Evolutionary conservation across 2,113 vertebrate genomes (phyloP).

Genomic region (Xenotilapia flavipinnis): DNA sequence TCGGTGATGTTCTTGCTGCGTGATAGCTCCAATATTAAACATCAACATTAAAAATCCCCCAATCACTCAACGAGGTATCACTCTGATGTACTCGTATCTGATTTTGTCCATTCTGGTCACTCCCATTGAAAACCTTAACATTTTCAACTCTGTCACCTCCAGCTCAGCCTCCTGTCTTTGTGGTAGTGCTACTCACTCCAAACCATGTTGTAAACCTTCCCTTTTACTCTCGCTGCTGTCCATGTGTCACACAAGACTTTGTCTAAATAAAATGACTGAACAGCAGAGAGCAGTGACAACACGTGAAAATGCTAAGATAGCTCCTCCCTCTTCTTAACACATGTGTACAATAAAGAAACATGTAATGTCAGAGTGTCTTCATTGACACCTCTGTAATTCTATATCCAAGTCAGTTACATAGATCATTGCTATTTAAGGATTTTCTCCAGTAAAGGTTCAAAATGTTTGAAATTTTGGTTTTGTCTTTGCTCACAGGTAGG

Average conservation of each 20-base stretch:
- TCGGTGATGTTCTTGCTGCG: fast-evolving
- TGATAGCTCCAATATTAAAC: background rate
- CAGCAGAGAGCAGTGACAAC: background rate
- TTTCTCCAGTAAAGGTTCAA: background rate
- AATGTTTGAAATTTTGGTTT: background rate
- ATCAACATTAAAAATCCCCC: background rate
- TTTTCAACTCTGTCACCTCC: background rate
- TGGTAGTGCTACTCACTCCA: background rate
- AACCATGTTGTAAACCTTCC: background rate
- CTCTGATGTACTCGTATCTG: background rate
- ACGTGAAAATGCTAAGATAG: fast-evolving
- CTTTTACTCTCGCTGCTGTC: fast-evolving
- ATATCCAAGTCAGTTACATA: fast-evolving
- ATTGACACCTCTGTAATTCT: background rate
- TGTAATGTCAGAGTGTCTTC: background rate
- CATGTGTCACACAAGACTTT: fast-evolving
- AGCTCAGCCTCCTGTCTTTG: background rate
- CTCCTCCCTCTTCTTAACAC: background rate
- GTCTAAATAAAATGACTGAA: background rate
- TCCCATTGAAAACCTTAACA: background rate
- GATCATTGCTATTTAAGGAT: background rate
- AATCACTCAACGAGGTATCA: background rate
- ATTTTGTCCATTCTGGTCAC: background rate
- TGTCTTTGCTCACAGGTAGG: conserved; percentile 19
- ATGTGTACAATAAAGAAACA: fast-evolving